These are phyloP conservation scores for Drosophila mayri DNA, from an alignment of 1,140 invertebrate genomes.

Conservation along the genomic window DNA sequence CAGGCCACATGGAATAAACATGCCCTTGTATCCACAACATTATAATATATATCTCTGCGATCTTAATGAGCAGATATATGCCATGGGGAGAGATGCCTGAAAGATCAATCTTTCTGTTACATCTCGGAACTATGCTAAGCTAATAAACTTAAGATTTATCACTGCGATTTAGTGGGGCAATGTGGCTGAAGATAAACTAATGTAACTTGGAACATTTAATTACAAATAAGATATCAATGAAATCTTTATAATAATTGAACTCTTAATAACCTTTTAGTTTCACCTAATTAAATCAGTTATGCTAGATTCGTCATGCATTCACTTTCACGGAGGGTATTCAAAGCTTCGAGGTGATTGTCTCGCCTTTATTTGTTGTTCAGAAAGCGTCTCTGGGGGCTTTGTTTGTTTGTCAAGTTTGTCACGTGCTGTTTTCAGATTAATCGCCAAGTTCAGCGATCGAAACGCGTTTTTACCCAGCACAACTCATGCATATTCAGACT, in stretches of 20 bases:
- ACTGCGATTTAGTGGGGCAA: not conserved
- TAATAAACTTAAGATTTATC: constrained; percentile 14
- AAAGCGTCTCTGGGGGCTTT: constrained; percentile 18
- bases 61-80: constrained; percentile 9
- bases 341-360: constrained; percentile 23
- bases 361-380: constrained; percentile 19
- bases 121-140: not conserved
- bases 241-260: not conserved
- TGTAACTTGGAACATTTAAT: not conserved
- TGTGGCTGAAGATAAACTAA: not conserved
- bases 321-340: constrained; percentile 40
- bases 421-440: constrained; percentile 53
- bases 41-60: constrained; percentile 3
- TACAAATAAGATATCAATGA: not conserved
- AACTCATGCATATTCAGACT: constrained; percentile 21
- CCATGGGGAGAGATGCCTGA: not conserved
- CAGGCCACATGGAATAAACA: constrained; percentile 39
- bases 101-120: not conserved
- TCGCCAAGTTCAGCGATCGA: constrained; percentile 29
- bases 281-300: not conserved
- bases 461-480: constrained; percentile 26
- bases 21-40: constrained; percentile 26
- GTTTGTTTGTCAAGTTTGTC: constrained; percentile 37
- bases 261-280: not conserved
- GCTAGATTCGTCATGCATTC: constrained; percentile 10